Conservation (phyloP, 1,140 invertebrate species). For the Aleiodes sp. region DNA sequence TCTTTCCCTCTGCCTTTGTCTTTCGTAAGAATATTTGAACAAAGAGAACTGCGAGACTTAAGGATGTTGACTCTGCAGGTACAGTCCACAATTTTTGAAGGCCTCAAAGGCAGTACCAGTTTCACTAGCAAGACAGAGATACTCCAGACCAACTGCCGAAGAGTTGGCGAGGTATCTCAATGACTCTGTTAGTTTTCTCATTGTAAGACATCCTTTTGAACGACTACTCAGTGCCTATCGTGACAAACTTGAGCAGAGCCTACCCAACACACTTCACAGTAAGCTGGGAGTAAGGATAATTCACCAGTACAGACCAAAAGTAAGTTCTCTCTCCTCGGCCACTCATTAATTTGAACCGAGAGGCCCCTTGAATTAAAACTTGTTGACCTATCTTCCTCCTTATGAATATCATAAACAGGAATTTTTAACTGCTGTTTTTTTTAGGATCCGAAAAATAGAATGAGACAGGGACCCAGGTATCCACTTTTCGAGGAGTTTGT, state of each 20-base stretch:
- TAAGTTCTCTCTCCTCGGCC: conserved; percentile 46
- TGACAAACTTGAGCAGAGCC: conserved; percentile 85
- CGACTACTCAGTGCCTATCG: conserved; percentile 88
- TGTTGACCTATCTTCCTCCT: not conserved
- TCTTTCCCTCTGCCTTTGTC: not conserved
- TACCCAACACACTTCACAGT: conserved; percentile 82
- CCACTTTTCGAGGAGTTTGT: conserved; percentile 83
- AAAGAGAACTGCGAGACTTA: not conserved
- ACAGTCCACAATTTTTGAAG: conserved; percentile 78
- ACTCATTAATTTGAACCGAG: not conserved
- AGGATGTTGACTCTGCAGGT: conserved; percentile 53
- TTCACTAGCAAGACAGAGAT: conserved; percentile 78
- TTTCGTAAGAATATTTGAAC: not conserved
- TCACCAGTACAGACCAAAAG: conserved; percentile 73
- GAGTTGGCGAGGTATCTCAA: conserved; percentile 73
- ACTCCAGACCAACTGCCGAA: conserved; percentile 76
- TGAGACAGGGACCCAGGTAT: conserved; percentile 68
- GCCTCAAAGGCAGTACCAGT: conserved; percentile 80
- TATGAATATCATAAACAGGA: too few species aligned
- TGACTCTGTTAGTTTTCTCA: conserved; percentile 81
- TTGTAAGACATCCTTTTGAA: conserved; percentile 90
- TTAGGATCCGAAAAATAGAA: conserved; percentile 54
- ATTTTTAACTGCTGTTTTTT: too few species aligned
- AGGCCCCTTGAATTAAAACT: not conserved
- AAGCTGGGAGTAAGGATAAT: conserved; percentile 81